Evolutionary conservation across 2,888 invertebrate genomes (phyloP), one percentile per base, ranked within the genome.

Genomic region (Silvanus unidentatus): DNA sequence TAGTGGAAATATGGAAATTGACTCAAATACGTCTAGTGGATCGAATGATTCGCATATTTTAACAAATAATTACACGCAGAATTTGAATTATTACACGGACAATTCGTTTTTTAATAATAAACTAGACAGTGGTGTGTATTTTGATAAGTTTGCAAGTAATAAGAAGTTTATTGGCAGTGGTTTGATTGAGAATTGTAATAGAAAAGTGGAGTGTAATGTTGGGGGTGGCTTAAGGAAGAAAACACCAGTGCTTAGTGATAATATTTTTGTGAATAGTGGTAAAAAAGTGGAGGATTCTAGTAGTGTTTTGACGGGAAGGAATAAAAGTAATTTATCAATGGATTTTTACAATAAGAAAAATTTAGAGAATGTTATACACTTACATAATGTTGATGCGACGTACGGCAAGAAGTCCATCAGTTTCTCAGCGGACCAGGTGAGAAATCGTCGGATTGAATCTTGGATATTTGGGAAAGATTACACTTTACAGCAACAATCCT

Each of bases 341-440:
- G 66, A 68, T 32, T 66, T 60, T 55, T 66, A 61, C 50, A 52
- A 55, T 41, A 65, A 63, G 47, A 64, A 60, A 41, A 58, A 46
- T 48, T 57, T 49, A 27, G 62, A 57, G 16, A 57, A 50, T 50
- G 57, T 56, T 14, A 68, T 71, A 42, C 65, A 67, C 45, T 52
- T 71, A 40, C 66, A 63, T 46, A 65, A 59, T 47, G 52, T 66
- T 14, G 69, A 70, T 41, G 55, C 56, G 35, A 32, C 4, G 4
- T 70, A 63, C 54, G 70, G 69, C n/a, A 72, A 72, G 52, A 72
- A 70, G 47, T 48, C 65, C 3, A 53, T 71, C 30, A 69, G 67
- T 54, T 72, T 72, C 58, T 69, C 71, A 11, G 65, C 71, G 8
- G 72, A 71, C 58, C 91, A 96, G 76, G 86, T 95, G 54, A 60